These are phyloP conservation scores for Labroides dimidiatus DNA, from an alignment of 2,797 vertebrate genomes.

Conservation along the genomic window DNA sequence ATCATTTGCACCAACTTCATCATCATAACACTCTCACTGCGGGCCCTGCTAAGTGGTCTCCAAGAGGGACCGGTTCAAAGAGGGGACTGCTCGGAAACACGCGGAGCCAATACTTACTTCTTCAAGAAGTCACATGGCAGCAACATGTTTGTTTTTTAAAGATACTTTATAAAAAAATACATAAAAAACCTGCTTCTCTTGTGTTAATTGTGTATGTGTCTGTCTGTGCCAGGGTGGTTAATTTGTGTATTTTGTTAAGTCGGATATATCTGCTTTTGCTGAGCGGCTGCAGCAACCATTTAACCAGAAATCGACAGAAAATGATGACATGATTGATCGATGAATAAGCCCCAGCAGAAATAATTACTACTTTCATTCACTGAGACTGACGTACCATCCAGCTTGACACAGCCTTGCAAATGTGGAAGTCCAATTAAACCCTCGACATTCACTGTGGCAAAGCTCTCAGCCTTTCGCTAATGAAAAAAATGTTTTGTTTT, in stretches of 20 bases:
- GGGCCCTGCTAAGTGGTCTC: slow-evolving; percentile 56
- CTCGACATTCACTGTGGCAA: background rate
- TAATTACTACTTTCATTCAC: background rate
- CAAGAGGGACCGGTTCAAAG: slow-evolving; percentile 30
- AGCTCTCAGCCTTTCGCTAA: slow-evolving; percentile 7
- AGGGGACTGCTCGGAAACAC: slow-evolving; percentile 25
- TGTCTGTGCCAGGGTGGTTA: background rate
- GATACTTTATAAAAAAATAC: background rate
- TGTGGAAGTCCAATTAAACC: slow-evolving; percentile 21
- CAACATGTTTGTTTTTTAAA: background rate
- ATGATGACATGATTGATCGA: background rate
- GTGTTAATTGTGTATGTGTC: too few species aligned
- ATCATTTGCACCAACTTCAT: slow-evolving; percentile 55
- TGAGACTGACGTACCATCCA: background rate
- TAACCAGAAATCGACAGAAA: background rate
- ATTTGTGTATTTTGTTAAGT: too few species aligned
- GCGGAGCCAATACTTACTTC: slow-evolving; percentile 12
- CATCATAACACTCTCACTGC: slow-evolving; percentile 48
- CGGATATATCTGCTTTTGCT: background rate
- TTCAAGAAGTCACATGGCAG: background rate
- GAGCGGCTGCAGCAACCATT: background rate
- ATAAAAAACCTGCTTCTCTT: too few species aligned
- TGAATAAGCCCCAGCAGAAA: slow-evolving; percentile 3
- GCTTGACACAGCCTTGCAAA: background rate
- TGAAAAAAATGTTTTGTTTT: slow-evolving; percentile 17